phyloP scores from a whole-genome alignment of 2,888 invertebrate genomes.

The Ochropacha duplaris region DNA sequence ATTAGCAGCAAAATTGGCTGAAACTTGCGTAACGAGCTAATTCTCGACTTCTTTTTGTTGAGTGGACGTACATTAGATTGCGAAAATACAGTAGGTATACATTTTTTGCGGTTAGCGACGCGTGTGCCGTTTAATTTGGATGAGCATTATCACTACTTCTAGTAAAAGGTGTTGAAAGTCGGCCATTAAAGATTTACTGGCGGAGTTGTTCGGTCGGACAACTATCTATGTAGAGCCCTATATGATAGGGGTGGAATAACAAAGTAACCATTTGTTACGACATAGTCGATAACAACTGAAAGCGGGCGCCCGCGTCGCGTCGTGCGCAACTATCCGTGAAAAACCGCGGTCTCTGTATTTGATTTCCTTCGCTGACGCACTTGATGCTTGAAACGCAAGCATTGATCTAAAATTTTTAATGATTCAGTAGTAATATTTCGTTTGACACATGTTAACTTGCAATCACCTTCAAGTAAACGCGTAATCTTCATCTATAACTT shows the following conservation, averaged over 20 bases:
- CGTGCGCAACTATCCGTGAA: constrained; percentile 34
- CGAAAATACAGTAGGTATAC: constrained; percentile 17
- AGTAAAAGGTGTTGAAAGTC: not conserved
- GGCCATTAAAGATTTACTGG: not conserved
- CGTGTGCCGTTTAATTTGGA: constrained; percentile 15
- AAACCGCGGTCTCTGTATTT: constrained; percentile 19
- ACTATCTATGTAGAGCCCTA: not conserved
- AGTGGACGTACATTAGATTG: not conserved
- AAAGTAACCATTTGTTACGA: constrained; percentile 16
- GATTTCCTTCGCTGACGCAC: constrained; percentile 22
- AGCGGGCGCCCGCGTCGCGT: constrained; percentile 20
- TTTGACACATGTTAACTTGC: not conserved
- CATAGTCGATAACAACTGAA: constrained; percentile 22
- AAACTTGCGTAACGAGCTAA: constrained; percentile 32
- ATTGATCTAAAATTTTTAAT: not conserved
- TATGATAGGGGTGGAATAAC: constrained; percentile 20
- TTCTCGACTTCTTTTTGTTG: constrained; percentile 1
- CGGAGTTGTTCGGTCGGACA: not conserved
- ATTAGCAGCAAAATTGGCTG: constrained; percentile 38
- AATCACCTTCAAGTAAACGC: not conserved
- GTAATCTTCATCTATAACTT: not conserved
- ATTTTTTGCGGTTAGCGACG: constrained; percentile 15
- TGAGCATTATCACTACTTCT: not conserved
- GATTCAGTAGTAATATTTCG: not conserved
- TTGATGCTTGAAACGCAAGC: not conserved